These are phyloP conservation scores for Ahaetulla prasina DNA, from an alignment of 2,113 vertebrate species.

Conservation along the genomic window DNA sequence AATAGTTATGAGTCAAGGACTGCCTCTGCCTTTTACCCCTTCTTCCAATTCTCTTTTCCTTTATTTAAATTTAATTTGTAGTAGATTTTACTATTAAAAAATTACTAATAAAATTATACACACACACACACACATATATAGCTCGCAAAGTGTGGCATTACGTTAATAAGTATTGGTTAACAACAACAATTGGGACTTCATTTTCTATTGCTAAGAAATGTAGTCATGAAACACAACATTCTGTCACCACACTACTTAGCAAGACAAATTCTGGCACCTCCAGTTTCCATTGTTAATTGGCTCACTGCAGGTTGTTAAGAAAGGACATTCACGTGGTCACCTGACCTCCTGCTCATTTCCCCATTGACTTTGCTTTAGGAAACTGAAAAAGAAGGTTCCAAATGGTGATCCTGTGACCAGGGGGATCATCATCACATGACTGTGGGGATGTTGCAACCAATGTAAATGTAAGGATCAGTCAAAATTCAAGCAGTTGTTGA, in stretches of 20 bases:
- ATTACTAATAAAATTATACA: background rate
- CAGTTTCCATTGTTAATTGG: background rate
- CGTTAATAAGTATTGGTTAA: background rate
- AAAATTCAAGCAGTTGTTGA: background rate
- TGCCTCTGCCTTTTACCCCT: background rate
- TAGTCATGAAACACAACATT: background rate
- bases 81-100: background rate
- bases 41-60: background rate
- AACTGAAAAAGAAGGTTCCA: background rate
- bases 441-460: background rate
- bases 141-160: background rate
- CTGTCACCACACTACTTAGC: background rate
- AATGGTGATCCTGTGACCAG: background rate
- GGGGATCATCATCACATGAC: background rate
- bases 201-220: background rate
- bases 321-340: background rate
- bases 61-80: background rate
- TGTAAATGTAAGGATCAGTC: background rate
- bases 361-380: background rate
- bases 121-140: background rate
- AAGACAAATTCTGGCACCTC: background rate
- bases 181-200: background rate
- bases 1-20: background rate
- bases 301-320: background rate
- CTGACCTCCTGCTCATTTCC: background rate